Evolutionary conservation across 2,797 vertebrate species (phyloP), one percentile per base, ranked within the genome.

Genomic region (Iguana delicatissima): DNA sequence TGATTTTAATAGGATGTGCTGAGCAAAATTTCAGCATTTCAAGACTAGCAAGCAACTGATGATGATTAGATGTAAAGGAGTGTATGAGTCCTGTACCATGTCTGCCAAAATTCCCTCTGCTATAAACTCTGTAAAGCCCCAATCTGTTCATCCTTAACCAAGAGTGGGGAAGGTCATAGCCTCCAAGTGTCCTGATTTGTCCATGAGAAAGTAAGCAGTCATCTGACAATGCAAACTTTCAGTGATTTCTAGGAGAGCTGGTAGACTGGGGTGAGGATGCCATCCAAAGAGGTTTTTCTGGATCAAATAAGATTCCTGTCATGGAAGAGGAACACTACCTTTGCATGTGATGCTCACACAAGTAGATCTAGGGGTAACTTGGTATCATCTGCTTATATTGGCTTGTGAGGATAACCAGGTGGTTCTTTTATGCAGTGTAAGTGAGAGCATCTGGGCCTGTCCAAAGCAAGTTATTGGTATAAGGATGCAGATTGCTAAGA

Each of bases 1-100:
- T 84, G 92, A 93, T 77, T n/a, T 89, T 62, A 69, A 84, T 59
- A 72, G 29, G 32, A 52, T 67, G 14, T 83, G 32, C 29, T 62
- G 32, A 76, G 52, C 38, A 74, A 59, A 59, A 84, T 62, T 76
- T 62, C 84, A 84, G 57, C 35, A 74, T 46, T 52, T 73, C 55
- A 84, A 88, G 46, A 3, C 35, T 6, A 55, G 50, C 5, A 59
- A 57, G 24, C 35, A 46, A 35, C 50, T 73, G 52, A 38, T 50
- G 59, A 20, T 52, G 42, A 50, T 42, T 80, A 87, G 38, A 50
- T 29, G 32, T 13, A 81, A 55, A 73, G 5, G 16, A 89, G 35
- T 29, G 16, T 64, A 38, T 20, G 4, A 55, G 5, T 62, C n/a
- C 29, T 80, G 80, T 32, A 57, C 6, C 35, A 64, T 79, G 24